Evolutionary conservation across 2,113 vertebrate genomes (phyloP), one percentile per base, ranked within the genome.

Genomic region (Tachuris rubrigastra): DNA sequence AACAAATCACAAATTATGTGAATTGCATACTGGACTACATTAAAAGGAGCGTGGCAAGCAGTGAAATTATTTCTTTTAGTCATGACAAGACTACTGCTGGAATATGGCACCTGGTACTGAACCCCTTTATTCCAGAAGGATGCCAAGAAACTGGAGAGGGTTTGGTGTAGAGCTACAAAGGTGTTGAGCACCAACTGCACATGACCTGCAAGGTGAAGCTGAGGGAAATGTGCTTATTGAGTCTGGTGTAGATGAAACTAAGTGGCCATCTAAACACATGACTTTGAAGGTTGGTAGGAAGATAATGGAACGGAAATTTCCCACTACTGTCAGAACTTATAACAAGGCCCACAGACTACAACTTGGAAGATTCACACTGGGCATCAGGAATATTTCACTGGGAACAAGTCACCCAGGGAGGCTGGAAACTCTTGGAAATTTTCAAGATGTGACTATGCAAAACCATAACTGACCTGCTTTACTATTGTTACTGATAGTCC

Each of bases 401-500:
- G 21, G 9, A 75, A 30, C 3, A 72, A 30, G 6, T 87, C 28
- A 50, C 4, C 1, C 6, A 46, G 6, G 19, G 11, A 55, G 6
- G 5, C 14, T 88, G 24, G 16, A 42, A 89, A 56, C 5, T 60
- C 56, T 14, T 53, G 21, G 50, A 75, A 12, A n/a, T 89, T 71
- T 89, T 92, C 9, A 71, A 63, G 46, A 35, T 12, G 12, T 33
- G 19, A 11, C 10, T 37, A 14, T 6, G 10, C 37, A 83, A 85
- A 93, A 53, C 5, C 28, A 23, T 28, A n/a, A 15, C 9, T 74
- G 39, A 59, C 7, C 14, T 78, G 15, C 24, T 59, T 49, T 63
- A 62, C 4, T 25, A 39, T 14, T 66, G 4, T 7, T 78, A 1
- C 0, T 44, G 41, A 25, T 5, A 77, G 3, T 14, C 14, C 4